Base-by-base conservation (phyloP, 2,888 invertebrate genomes). In the Byasa hedistus region DNA sequence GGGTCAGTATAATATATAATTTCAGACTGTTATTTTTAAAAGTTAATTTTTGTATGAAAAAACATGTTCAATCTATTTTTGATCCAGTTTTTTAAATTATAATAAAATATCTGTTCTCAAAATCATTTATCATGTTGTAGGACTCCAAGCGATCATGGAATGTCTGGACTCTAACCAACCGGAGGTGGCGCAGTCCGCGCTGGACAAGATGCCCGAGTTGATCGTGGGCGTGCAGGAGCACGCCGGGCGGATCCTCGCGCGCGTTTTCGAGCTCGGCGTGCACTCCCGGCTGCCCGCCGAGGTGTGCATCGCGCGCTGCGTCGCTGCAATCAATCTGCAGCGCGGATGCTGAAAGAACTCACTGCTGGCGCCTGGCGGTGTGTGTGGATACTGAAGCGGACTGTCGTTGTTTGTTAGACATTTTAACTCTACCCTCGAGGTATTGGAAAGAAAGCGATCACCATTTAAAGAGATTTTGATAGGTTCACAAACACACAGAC, bases 161-260 rank as follows among this genome's bases (percentile, higher is more conserved):
- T 97, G 98, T 80, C 90, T 98, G 66, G 95, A 97, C 73, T 95
- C 95, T 69, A 92, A 93, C 56, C 95, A 96, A 79, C 95, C 96
- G 0, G 96, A 97, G 70, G 93, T 98, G 52, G 94, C 96, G 0
- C 93, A 94, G 72, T 94, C 96, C 0, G 95, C 96, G 36, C 92
- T 98, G 57, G 97, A 97, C 71, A 94, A 95, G 81, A 90, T 98
- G 60, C 95, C 97, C 0, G 98, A 98, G 76, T 94, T 98, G 70
- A 93, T 96, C 63, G 92, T 96, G 17, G 95, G 97, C 70, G 93
- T 96, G 91, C 97, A 96, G 90, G 98, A 98, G 85, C 95, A 96
- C 84, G 96, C 97, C 0, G 93, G 94, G 65, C 93, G 94, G 63
- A 92, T 98, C 61, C 92, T 98, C 73, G 93, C 94, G 78, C 94